Evolutionary conservation across 2,888 invertebrate genomes (phyloP).

Genomic region (Amiota minor): DNA sequence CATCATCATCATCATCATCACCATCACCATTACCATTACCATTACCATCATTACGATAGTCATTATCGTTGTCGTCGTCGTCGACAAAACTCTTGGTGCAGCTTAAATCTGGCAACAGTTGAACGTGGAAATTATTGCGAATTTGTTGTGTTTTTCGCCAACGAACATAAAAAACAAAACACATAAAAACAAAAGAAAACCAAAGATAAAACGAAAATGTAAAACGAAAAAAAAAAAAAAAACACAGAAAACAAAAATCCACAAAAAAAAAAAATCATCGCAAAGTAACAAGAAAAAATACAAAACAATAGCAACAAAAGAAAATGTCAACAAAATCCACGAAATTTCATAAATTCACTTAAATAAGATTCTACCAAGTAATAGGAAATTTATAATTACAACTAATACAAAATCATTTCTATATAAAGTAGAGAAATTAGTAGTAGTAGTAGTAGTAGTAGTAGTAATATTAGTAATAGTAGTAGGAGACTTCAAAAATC

Average conservation of each 20-base stretch:
- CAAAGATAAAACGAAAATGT: slow-evolving; percentile 13
- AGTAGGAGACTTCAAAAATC: too few relatives aligned
- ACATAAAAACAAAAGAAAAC: slow-evolving; percentile 1
- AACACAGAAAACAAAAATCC: not conserved
- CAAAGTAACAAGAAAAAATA: too few relatives aligned
- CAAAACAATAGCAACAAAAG: too few relatives aligned
- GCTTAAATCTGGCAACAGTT: slow-evolving; percentile 69
- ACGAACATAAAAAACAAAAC: too few relatives aligned
- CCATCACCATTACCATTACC: not conserved
- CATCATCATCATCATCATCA: not conserved
- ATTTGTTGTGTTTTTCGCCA: slow-evolving; percentile 70
- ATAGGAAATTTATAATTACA: too few relatives aligned
- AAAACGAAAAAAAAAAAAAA: slow-evolving; percentile 10
- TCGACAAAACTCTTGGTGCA: slow-evolving; percentile 66
- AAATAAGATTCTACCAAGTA: too few relatives aligned
- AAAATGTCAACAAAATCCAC: too few relatives aligned
- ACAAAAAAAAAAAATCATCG: not conserved
- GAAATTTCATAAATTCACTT: too few relatives aligned
- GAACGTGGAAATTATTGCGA: slow-evolving; percentile 73
- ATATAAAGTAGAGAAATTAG: too few relatives aligned
- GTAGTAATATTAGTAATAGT: too few relatives aligned
- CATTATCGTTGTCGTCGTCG: slow-evolving; percentile 30
- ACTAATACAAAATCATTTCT: too few relatives aligned
- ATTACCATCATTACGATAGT: slow-evolving; percentile 22
- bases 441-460: too few relatives aligned